Base-by-base conservation (phyloP, 2,797 vertebrate species). In the Rhabdomys pumilio region DNA sequence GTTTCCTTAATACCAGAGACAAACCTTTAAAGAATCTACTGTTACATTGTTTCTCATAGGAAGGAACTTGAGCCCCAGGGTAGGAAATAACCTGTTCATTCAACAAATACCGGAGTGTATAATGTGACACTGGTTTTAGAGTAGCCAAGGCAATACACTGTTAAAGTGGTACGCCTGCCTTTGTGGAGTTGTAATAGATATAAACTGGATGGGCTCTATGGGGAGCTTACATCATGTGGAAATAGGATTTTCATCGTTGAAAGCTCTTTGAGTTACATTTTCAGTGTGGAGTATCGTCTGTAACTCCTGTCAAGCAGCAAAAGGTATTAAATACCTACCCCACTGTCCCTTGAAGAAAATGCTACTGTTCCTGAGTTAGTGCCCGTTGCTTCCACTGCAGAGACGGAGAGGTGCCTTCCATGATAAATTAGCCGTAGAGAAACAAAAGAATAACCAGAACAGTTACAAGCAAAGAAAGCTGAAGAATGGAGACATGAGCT, bases 381-480 rank as follows among this genome's bases (percentile, higher is more conserved):
- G 95, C 87, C 44, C 86, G 97, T 96, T 91, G 31, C 55, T 85
- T 90, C 61, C 47, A 77, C 89, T 93, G 5, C 19, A 24, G 9
- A 24, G 38, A 94, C 11, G 31, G 47, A 96, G 81, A 95, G 93
- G n/a, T 75, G 91, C 63, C 69, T 94, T 94, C 96, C 95, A 94
- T 96, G 84, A 90, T 72, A 96, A 73, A 80, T 94, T 96, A 95
- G 83, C 86, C 83, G 69, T 17, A 3, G 57, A 97, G 87, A 97
- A 90, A 85, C 96, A 95, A 90, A 91, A 88, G 82, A 94, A 90
- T 55, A 90, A 96, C 93, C 79, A 53, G 87, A 44, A 44, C 67
- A 76, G 89, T 97, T 90, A 85, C 89, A 93, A 95, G 72, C 89
- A 96, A 26, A 82, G 44, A 92, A 97, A 92, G 90, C 61, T 59